Percentiles rank a stretch among this genome's conserved stretches.
Evolutionary conservation across 2,888 invertebrate genomes (phyloP).

Genomic region (Adelphocoris suturalis): DNA sequence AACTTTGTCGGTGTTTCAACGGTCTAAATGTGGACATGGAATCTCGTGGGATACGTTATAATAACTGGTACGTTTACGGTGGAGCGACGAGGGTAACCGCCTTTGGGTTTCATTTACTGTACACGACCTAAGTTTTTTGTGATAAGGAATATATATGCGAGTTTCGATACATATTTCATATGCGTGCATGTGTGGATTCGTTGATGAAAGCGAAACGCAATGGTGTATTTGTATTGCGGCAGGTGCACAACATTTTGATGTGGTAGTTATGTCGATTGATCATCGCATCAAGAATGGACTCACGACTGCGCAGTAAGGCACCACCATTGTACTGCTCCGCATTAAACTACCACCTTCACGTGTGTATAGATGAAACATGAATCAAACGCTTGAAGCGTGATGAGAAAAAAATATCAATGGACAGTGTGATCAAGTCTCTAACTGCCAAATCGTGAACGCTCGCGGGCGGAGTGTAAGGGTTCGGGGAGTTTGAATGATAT

Average conservation of each 20-base stretch:
- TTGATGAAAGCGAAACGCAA: not conserved
- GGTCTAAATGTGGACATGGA: not conserved
- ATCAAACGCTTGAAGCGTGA: not conserved
- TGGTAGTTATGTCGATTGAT: not conserved
- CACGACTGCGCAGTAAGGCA: no score
- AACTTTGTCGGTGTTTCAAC: not conserved
- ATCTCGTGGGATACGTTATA: not conserved
- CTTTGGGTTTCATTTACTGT: no score
- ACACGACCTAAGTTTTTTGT: no score
- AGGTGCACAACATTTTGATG: no score
- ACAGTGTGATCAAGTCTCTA: not conserved
- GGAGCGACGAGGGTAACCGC: not conserved
- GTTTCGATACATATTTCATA: no score
- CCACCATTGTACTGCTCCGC: no score
- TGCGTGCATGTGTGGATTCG: no score
- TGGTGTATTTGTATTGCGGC: no score
- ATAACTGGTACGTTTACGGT: not conserved
- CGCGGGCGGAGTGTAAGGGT: not conserved
- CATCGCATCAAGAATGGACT: not conserved
- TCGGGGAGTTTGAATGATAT: not conserved
- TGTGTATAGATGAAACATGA: not conserved
- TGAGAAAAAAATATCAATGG: not conserved
- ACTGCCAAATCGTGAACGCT: not conserved
- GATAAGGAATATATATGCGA: no score
- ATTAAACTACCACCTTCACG: not conserved